Conservation (phyloP, 1,140 invertebrate genomes). For the Whitmania pigra region DNA sequence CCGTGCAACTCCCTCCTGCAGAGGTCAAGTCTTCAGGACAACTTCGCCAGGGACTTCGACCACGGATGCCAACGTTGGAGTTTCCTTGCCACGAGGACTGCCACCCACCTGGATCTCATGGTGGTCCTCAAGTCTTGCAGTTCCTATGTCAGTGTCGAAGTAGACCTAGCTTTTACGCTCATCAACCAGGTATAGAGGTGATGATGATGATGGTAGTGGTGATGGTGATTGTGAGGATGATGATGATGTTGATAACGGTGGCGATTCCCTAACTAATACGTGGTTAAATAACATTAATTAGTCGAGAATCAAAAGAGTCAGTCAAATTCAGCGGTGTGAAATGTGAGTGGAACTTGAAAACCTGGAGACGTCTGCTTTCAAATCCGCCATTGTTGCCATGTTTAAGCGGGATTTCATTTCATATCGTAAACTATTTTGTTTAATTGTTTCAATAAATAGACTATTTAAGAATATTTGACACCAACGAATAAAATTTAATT, state of each 20-base stretch:
- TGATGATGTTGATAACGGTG: not conserved
- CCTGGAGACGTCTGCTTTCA: no score
- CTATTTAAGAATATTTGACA: no score
- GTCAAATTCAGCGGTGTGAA: no score
- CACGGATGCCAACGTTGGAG: constrained; percentile 76
- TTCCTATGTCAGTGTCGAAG: constrained; percentile 50
- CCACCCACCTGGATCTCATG: constrained; percentile 67
- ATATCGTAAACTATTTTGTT: no score
- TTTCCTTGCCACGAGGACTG: constrained; percentile 65
- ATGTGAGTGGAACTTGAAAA: no score
- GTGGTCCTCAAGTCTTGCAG: constrained; percentile 63
- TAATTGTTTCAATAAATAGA: no score
- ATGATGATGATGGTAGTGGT: not conserved
- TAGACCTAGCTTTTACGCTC: constrained; percentile 71
- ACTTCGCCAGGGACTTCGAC: constrained; percentile 68
- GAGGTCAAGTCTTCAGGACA: constrained; percentile 31
- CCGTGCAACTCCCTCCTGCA: constrained; percentile 30
- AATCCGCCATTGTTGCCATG: no score
- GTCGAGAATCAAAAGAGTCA: no score
- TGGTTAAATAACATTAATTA: no score
- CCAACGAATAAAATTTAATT: no score
- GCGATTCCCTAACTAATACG: no score
- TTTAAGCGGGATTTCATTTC: no score
- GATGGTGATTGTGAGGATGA: not conserved
- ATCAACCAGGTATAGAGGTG: constrained; percentile 52